Evolutionary conservation across 2,888 invertebrate genomes (phyloP), one percentile per base, ranked within the genome.

Genomic region (Trachelus tabidus): DNA sequence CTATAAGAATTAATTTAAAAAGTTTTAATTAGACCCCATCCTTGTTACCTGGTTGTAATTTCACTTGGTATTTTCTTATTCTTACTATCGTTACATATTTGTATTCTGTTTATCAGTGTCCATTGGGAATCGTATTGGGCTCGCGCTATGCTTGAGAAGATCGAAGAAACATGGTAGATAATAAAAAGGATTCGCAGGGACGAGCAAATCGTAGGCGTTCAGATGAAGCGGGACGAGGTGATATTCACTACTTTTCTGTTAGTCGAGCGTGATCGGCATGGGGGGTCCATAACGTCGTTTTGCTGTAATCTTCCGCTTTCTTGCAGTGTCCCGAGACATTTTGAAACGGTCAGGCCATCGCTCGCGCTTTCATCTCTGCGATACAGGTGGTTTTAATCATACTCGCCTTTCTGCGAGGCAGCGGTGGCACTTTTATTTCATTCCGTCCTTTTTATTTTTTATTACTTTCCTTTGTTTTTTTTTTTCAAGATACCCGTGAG

Each of bases 271-370:
- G 23, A 6, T 71, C 71, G 71, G 31, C 34, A 12, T 34, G 71
- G 34, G 34, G 71, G 71, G 56, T 33, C 71, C 34, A 15, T 71
- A 71, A 71, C 31, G 71, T 71, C 71, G 71, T 34, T 71, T 71
- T 71, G 33, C 33, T 34, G 71, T 30, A 71, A 71, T 71, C 71
- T 71, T 31, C 71, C 31, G 71, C 12, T 71, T 71, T 34, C 71
- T 71, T 71, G 71, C 71, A 56, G 56, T 56, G 9, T 56, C 56
- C 56, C 56, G 56, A 56, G 23, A 56, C 56, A 56, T 56, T 56
- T 56, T 23, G 56, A 56, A 56, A 56, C 56, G 56, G 56, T 56
- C 56, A 56, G 56, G 1, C 56, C 56, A 23, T 23, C 56, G 56
- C 23, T 23, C 56, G 56, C 56, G 23, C 56, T 56, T 23, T 23